These are phyloP conservation scores for Pseudomugil gertrudae DNA, from an alignment of 2,797 vertebrate species.

Conservation along the genomic window DNA sequence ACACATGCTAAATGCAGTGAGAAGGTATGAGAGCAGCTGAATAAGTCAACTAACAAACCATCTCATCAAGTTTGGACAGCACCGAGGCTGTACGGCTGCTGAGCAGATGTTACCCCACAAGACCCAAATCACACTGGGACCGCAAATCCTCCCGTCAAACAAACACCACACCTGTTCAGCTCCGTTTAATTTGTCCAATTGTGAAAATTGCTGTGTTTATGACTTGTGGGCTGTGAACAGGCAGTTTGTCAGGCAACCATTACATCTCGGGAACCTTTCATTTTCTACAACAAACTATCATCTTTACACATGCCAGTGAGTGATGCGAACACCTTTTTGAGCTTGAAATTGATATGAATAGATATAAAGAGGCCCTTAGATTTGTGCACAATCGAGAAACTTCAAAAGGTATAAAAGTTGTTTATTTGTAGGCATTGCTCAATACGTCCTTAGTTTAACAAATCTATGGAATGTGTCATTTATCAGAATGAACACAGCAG, in stretches of 20 bases:
- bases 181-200: constrained; percentile 48
- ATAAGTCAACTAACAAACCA: constrained; percentile 26
- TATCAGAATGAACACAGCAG: background rate
- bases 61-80: constrained; percentile 39
- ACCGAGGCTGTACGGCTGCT: constrained; percentile 67
- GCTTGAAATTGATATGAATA: background rate
- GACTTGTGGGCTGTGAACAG: constrained; percentile 38
- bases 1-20: constrained; percentile 49
- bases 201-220: constrained; percentile 55
- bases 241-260: constrained; percentile 16
- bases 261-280: background rate
- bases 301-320: background rate
- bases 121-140: constrained; percentile 51
- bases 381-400: constrained; percentile 4
- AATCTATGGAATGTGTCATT: constrained; percentile 17
- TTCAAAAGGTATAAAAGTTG: background rate
- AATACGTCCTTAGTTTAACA: constrained; percentile 12
- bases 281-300: background rate
- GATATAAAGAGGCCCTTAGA: background rate
- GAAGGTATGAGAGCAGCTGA: constrained; percentile 19
- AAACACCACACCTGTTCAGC: constrained; percentile 47
- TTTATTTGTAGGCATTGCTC: background rate
- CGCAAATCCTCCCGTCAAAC: constrained; percentile 15
- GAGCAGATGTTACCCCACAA: constrained; percentile 70
- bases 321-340: background rate